A percentile compares a stretch with the other conserved stretches of the same genome.
Conservation (phyloP, 2,888 invertebrate species). For the Euspilapteryx auroguttella region DNA sequence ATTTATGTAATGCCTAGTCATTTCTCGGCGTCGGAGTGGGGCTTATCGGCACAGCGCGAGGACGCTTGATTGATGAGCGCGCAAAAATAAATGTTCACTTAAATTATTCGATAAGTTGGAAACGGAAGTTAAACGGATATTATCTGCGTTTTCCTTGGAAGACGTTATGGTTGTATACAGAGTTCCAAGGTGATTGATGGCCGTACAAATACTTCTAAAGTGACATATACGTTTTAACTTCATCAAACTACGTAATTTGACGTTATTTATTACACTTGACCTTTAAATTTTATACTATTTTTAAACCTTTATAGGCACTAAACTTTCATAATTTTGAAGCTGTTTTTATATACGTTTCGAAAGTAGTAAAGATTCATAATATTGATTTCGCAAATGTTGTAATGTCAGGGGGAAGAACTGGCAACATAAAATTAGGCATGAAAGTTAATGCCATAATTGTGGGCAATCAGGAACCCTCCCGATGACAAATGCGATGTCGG, state of each 20-base stretch:
- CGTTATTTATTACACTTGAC: too few species aligned
- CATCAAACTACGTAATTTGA: too few species aligned
- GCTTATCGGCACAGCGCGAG: constrained; percentile 55
- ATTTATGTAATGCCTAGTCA: constrained; percentile 65
- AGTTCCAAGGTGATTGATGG: constrained; percentile 54
- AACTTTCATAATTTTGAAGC: too few species aligned
- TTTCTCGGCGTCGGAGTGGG: constrained; percentile 62
- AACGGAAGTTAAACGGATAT: constrained; percentile 64
- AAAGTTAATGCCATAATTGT: constrained; percentile 56
- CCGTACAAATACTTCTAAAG: too few species aligned
- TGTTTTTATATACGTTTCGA: too few species aligned
- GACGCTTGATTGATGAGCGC: constrained; percentile 62
- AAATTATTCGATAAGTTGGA: constrained; percentile 65
- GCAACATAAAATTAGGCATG: constrained; percentile 44
- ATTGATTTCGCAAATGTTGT: too few species aligned
- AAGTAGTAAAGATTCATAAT: too few species aligned
- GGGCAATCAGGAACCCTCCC: constrained; percentile 45
- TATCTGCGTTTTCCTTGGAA: constrained; percentile 60
- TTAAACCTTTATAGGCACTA: too few species aligned
- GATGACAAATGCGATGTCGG: constrained; percentile 37
- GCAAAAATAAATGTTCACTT: constrained; percentile 64
- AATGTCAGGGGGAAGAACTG: constrained; percentile 15
- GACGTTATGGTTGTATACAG: constrained; percentile 54
- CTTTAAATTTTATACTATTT: too few species aligned
- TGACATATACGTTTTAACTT: too few species aligned